A percentile compares a stretch with the other conserved stretches of the same genome.
Evolutionary conservation across 2,888 invertebrate species (phyloP).

Genomic region (Therioaphis trifolii): DNA sequence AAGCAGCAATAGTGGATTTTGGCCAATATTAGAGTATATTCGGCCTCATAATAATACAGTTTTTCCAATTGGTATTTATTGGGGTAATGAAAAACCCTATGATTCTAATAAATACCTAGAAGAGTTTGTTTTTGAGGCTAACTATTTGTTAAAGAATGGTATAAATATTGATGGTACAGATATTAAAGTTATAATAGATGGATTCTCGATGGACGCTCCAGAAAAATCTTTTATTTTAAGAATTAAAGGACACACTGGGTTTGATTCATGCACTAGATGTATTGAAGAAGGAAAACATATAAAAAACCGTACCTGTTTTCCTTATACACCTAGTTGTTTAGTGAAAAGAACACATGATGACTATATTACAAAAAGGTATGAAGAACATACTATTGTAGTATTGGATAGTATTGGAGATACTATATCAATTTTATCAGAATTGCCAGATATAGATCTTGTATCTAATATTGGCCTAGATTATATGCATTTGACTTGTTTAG

Average conservation of each 20-base stretch:
- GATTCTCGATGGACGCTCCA: not conserved
- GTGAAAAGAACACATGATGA: constrained; percentile 46
- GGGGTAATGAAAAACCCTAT: not conserved
- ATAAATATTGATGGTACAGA: not conserved
- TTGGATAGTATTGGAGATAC: not conserved
- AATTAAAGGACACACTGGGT: not conserved
- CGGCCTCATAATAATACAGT: not conserved
- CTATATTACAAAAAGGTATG: constrained; percentile 26
- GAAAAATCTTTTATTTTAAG: not conserved
- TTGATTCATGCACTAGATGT: constrained; percentile 63
- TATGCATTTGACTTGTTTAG: constrained; percentile 67
- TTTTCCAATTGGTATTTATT: not conserved
- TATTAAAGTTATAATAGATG: not conserved
- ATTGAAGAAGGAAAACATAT: constrained; percentile 62
- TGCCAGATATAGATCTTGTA: constrained; percentile 65
- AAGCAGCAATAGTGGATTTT: no score
- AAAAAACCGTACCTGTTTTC: constrained; percentile 38
- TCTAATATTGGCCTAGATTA: constrained; percentile 67
- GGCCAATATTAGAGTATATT: no score
- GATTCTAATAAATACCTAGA: not conserved
- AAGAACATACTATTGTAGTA: no score
- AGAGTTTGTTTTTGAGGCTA: not conserved
- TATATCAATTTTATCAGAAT: constrained; percentile 52
- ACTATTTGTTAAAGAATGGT: not conserved
- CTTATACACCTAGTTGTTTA: not conserved